Conservation (phyloP, 2,113 vertebrate genomes). For the Ictidomys tridecemlineatus region DNA sequence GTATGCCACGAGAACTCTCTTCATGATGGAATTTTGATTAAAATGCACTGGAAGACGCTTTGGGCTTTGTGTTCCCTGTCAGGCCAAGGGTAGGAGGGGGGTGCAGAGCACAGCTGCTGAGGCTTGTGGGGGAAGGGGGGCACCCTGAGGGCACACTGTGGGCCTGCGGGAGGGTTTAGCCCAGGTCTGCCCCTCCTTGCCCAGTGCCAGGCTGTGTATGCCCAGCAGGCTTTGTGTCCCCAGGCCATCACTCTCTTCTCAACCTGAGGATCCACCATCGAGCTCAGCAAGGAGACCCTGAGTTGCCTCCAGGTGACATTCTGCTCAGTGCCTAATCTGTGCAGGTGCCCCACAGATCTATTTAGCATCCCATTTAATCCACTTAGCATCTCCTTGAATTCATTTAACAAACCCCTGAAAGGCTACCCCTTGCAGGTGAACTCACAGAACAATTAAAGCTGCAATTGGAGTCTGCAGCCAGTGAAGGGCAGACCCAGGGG, state of each 20-base stretch:
- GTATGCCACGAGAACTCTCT: conserved; percentile 80
- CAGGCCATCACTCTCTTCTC: not conserved
- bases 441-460: not conserved
- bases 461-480: not conserved
- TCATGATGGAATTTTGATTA: conserved; percentile 87
- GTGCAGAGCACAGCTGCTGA: not conserved
- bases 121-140: not conserved
- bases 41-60: conserved; percentile 84
- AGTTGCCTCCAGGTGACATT: not conserved
- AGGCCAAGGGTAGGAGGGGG: not conserved
- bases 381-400: no score
- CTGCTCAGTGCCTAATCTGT: not conserved
- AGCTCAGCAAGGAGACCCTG: not conserved
- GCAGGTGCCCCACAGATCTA: no score
- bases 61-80: not conserved
- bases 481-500: not conserved
- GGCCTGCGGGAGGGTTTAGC: not conserved
- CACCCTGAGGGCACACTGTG: not conserved
- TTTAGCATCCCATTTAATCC: not conserved
- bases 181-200: not conserved
- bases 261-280: rapidly evolving
- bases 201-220: not conserved
- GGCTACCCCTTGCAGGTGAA: not conserved
- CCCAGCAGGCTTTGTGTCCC: not conserved
- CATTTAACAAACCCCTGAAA: no score